Base-by-base conservation (phyloP, 2,797 vertebrate species). In the Enteromius unitaeniatus region DNA sequence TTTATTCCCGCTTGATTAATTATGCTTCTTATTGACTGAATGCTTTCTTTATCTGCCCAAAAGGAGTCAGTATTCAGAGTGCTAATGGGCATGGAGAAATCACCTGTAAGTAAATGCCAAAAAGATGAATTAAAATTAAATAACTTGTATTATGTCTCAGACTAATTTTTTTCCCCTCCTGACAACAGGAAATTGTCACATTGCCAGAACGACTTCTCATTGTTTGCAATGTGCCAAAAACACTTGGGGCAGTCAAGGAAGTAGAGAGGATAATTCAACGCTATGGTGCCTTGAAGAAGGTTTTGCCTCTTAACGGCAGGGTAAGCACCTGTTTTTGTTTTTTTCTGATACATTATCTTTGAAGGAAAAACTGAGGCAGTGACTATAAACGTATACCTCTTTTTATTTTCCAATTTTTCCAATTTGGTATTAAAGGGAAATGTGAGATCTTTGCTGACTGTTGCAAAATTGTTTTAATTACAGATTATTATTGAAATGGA, bases 21-120 rank as follows among this genome's bases (percentile, higher is more conserved):
- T 19, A 23, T 40, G 10, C 2, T 73, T 51, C 55, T 5, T 34
- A 4, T 4, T 34, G 3, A 68, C 62, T 60, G 19, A 21, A 8
- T 17, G 23, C 45, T 31, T 79, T 82, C 40, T 85, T 58, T 65
- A 78, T 75, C 8, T 26, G 28, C 60, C 40, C 67, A 84, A 13
- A 86, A 96, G 96, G 95, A 96, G 88, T 92, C 93, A 28, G 68
- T 96, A 70, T 96, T 96, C 89, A 91, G 87, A 87, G 88, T 91
- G 3, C 82, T 96, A n/a, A 94, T 96, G 88, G 93, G 93, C 88
- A 92, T 95, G 65, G 88, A 87, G 28, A 92, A 93, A 55, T 91
- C 93, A 17, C 85, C 92, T 90, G 96, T 96, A 86, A 93, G 93
- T 91, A 86, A 19, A 40, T 28, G 15, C 9, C 6, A 2, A 62